Evolutionary conservation across 2,888 invertebrate species (phyloP), one percentile per base, ranked within the genome.

Genomic region (Drosophila phalerata): DNA sequence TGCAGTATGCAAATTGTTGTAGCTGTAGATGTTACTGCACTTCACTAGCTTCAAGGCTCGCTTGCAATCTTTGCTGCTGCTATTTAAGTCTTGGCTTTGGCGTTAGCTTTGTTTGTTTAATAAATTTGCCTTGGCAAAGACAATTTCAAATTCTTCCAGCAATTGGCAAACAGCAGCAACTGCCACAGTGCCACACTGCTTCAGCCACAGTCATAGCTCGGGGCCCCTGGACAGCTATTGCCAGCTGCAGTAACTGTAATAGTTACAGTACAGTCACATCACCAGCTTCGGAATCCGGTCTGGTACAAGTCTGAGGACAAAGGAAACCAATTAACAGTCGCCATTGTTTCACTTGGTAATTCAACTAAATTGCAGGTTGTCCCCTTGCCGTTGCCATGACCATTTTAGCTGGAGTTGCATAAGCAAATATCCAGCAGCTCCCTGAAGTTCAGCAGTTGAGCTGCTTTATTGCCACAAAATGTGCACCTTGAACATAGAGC

Each of bases 261-360:
- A 45, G 67, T 58, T 51, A 68, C 57, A 55, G 71, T 60, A 66
- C 57, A 55, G 71, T 60, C 62, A 67, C 63, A 75, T 48, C 52
- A 58, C 17, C 61, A 64, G 63, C 67, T 42, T 65, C 60, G 69
- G 69, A 66, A 81, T 75, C 77, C 71, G 73, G 72, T 69, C 68
- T 69, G 66, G 74, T 65, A 67, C 62, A 53, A 55, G 48, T 69
- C 71, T 70, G 57, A 87, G 82, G 85, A 91, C 91, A 92, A 91
- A 91, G 86, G 90, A 92, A 91, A 91, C 91, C 91, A 91, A 91
- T 91, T 91, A 91, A 91, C 91, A 91, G 90, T 86, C 90, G 81
- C 90, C 90, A 91, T 91, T 91, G 91, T 91, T 92, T 90, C 91
- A 82, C 79, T 90, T 90, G 90, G 90, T 88, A 92, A 90, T 91